These are phyloP conservation scores for Sylvicola fuscatus DNA, from an alignment of 2,888 invertebrate species.

Conservation along the genomic window DNA sequence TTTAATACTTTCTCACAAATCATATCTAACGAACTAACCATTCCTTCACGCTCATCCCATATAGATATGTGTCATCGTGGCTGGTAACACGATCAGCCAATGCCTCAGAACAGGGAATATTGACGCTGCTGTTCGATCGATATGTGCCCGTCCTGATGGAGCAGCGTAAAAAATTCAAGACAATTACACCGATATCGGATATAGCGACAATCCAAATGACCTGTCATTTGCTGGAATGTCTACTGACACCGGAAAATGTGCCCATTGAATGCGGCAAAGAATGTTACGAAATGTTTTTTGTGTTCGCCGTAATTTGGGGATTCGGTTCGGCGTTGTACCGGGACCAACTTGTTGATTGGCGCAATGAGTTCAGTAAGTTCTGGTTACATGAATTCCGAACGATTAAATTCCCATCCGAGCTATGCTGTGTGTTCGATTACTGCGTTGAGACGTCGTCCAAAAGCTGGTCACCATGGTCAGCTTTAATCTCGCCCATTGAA, in stretches of 20 bases:
- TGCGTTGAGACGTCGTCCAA: conserved; percentile 73
- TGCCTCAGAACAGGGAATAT: conserved; percentile 56
- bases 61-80: conserved; percentile 76
- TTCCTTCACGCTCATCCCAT: not conserved
- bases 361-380: conserved; percentile 91
- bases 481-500: conserved; percentile 52
- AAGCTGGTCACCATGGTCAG: conserved; percentile 71
- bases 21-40: too few relatives aligned
- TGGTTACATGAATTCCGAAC: conserved; percentile 84
- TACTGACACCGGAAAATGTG: conserved; percentile 53
- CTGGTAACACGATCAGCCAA: conserved; percentile 50
- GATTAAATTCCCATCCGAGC: conserved; percentile 53
- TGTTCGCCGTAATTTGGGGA: conserved; percentile 79
- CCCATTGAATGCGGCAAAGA: conserved; percentile 65
- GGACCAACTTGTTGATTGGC: conserved; percentile 79
- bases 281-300: conserved; percentile 78
- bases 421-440: conserved; percentile 71
- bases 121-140: conserved; percentile 81
- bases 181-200: conserved; percentile 78
- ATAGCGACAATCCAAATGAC: conserved; percentile 79
- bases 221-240: conserved; percentile 69
- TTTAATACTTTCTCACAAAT: too few relatives aligned
- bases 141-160: conserved; percentile 77
- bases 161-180: conserved; percentile 57
- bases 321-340: conserved; percentile 83